Evolutionary conservation across 1,140 invertebrate species (phyloP).

Genomic region (Polyergus mexicanus): DNA sequence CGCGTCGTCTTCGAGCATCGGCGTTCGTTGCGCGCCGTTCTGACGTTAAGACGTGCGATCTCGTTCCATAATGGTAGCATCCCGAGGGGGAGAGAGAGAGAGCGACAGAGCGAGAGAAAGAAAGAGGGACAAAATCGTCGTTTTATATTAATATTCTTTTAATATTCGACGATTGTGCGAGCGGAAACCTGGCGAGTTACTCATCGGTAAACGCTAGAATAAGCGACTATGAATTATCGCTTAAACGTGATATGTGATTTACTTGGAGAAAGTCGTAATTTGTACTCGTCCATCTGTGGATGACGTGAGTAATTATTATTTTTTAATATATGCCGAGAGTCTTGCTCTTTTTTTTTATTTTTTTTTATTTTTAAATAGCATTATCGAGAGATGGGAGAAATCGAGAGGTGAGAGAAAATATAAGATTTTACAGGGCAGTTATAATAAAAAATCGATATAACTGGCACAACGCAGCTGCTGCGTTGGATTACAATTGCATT

Average conservation of each 20-base stretch:
- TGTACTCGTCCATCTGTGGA: neutral
- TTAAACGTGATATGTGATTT: conserved; percentile 8
- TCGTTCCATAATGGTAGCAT: conserved; percentile 26
- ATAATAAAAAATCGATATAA: neutral
- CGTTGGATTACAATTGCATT: conserved; percentile 5
- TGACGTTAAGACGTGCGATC: conserved; percentile 62
- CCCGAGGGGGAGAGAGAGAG: too few species aligned
- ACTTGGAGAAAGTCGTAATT: conserved; percentile 32
- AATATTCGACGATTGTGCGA: conserved; percentile 39
- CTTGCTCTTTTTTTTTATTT: neutral
- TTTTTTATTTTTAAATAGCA: neutral
- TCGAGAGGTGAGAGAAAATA: neutral
- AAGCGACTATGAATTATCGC: conserved; percentile 33
- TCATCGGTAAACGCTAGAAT: conserved; percentile 29
- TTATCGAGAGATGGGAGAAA: neutral
- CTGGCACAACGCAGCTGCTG: neutral
- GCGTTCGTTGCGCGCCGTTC: conserved; percentile 62
- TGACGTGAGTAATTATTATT: conserved; percentile 43
- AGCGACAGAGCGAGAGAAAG: too few species aligned
- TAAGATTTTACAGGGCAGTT: neutral
- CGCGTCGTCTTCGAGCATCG: conserved; percentile 80
- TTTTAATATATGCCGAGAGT: neutral
- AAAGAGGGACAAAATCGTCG: neutral
- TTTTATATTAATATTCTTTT: conserved; percentile 59
- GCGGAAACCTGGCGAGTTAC: conserved; percentile 13